Conservation (phyloP, 2,113 vertebrate species). For the Clarias macrocephalus region DNA sequence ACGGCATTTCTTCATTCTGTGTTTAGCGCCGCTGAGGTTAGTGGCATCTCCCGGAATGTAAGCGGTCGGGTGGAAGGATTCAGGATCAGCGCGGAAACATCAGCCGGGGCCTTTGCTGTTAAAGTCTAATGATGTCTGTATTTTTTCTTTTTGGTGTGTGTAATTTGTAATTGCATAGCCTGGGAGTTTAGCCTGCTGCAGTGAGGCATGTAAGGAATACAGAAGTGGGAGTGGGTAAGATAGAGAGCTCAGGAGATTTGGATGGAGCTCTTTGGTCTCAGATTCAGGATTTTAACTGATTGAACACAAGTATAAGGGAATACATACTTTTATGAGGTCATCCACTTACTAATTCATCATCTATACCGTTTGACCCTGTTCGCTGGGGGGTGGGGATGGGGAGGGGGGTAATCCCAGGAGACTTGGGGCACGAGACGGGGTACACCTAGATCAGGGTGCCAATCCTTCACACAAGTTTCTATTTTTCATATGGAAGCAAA, state of each 20-base stretch:
- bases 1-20: neutral
- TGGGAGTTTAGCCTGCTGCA: neutral
- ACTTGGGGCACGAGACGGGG: no score
- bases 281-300: neutral
- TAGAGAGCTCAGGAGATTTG: neutral
- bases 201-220: neutral
- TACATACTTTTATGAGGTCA: neutral
- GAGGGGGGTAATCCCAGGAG: no score
- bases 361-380: no score
- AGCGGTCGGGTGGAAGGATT: neutral
- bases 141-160: neutral
- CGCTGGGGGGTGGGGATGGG: no score
- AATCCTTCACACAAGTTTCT: no score
- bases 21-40: neutral
- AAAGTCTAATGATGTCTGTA: neutral
- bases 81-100: neutral
- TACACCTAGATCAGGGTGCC: no score
- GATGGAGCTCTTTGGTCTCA: neutral
- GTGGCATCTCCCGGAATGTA: constrained; percentile 4
- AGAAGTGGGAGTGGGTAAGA: neutral
- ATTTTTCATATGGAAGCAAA: no score
- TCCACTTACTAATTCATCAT: no score
- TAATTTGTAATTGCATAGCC: neutral
- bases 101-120: neutral
- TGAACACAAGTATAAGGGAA: neutral